A percentile compares a stretch with the other conserved stretches of the same genome.
phyloP scores from a whole-genome alignment of 2,888 invertebrate species.

The Tetranychus truncatus region DNA sequence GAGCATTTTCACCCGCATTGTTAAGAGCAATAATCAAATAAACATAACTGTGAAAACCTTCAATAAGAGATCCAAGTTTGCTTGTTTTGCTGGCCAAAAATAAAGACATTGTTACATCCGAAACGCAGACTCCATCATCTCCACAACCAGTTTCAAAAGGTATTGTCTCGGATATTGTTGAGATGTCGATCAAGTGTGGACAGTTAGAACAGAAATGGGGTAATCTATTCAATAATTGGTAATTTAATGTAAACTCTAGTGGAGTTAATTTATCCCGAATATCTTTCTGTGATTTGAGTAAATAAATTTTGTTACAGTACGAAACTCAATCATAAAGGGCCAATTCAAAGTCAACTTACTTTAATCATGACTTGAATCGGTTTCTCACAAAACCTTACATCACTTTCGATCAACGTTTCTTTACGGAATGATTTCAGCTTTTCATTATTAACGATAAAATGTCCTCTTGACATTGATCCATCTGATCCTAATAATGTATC shows the following conservation, averaged over 20 bases:
- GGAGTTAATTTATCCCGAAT: conserved; percentile 8
- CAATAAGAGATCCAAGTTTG: not conserved
- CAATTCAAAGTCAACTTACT: not conserved
- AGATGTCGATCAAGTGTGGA: not conserved
- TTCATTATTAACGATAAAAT: not conserved
- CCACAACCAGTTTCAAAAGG: conserved; percentile 11
- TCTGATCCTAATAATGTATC: not conserved
- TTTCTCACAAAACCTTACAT: not conserved
- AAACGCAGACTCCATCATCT: not conserved
- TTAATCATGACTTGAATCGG: not conserved
- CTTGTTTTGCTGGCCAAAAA: not conserved
- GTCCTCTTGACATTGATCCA: not conserved
- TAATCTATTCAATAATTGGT: not conserved
- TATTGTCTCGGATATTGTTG: not conserved
- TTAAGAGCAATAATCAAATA: not conserved
- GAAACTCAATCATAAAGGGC: not conserved
- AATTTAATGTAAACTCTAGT: not conserved
- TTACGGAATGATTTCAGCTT: not conserved
- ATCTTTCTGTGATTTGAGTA: not conserved
- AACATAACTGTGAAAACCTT: conserved; percentile 4
- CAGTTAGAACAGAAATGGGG: not conserved
- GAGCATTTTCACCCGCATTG: conserved; percentile 2
- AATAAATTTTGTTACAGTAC: not conserved
- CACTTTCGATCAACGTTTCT: not conserved
- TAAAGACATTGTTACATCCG: not conserved